A percentile compares a stretch with the other conserved stretches of the same genome.
Evolutionary conservation across 2,888 invertebrate species (phyloP).

Genomic region (Heliconius erato): DNA sequence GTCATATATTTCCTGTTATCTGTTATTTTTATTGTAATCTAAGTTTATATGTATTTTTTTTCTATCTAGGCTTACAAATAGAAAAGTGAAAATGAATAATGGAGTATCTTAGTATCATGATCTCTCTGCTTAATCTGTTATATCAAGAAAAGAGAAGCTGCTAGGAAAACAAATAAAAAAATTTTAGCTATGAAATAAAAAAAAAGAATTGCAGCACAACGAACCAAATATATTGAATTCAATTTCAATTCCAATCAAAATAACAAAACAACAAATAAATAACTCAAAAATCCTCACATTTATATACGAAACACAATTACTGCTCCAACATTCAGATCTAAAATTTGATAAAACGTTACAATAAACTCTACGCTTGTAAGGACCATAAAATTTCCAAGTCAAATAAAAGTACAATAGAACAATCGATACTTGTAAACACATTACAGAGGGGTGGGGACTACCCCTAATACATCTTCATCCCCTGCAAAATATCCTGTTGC

Average conservation of each 20-base stretch:
- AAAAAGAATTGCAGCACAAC: neutral
- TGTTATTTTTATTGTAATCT: neutral
- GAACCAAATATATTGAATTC: neutral
- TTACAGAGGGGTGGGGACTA: slow-evolving; percentile 72
- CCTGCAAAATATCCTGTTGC: slow-evolving; percentile 82
- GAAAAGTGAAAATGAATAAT: no score
- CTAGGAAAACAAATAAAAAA: neutral
- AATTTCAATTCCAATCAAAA: neutral
- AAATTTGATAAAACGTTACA: slow-evolving; percentile 62
- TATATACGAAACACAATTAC: slow-evolving; percentile 39
- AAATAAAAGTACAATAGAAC: slow-evolving; percentile 83
- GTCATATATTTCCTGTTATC: neutral
- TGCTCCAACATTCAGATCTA: slow-evolving; percentile 48
- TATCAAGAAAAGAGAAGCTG: neutral
- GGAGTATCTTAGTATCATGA: no score
- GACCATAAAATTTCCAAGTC: slow-evolving; percentile 80
- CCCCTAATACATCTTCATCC: slow-evolving; percentile 76
- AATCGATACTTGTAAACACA: slow-evolving; percentile 86
- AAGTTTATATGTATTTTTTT: neutral
- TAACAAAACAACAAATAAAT: neutral
- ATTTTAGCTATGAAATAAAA: neutral
- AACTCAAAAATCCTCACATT: neutral
- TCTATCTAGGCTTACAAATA: no score
- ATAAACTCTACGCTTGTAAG: slow-evolving; percentile 67
- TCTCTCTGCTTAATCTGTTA: no score